Evolutionary conservation across 2,888 invertebrate genomes (phyloP).

Genomic region (Nesidiocoris tenuis): DNA sequence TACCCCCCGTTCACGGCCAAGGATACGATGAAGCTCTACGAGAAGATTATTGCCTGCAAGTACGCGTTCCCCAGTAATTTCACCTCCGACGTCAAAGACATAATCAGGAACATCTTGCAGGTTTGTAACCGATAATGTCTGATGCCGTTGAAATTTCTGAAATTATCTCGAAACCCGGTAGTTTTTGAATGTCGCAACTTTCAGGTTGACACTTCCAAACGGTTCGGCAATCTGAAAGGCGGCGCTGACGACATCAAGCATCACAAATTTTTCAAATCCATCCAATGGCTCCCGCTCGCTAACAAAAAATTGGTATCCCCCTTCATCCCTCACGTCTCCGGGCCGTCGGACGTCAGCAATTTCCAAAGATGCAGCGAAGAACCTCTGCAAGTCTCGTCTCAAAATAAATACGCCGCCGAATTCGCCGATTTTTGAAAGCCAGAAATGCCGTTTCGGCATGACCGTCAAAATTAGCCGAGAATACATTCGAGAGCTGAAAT

Average conservation of each 20-base stretch:
- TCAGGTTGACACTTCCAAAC: constrained; percentile 69
- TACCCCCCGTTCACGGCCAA: constrained; percentile 82
- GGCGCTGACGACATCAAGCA: constrained; percentile 84
- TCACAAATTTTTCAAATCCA: constrained; percentile 81
- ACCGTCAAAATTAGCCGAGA: too few relatives aligned
- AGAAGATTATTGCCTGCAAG: constrained; percentile 89
- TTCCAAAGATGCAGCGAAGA: constrained; percentile 33
- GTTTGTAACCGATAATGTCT: too few relatives aligned
- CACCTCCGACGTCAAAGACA: constrained; percentile 75
- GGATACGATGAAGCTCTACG: constrained; percentile 87
- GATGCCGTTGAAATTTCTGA: too few relatives aligned
- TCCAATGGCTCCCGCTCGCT: constrained; percentile 80
- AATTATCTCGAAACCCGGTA: too few relatives aligned
- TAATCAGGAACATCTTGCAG: constrained; percentile 80
- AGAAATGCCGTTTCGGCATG: too few relatives aligned
- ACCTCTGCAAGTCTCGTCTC: constrained; percentile 20
- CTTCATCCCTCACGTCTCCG: constrained; percentile 58
- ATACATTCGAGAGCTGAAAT: too few relatives aligned
- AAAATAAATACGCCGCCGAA: constrained; percentile 7
- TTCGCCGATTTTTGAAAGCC: constrained; percentile 36
- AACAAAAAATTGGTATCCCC: constrained; percentile 67
- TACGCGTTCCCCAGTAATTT: constrained; percentile 84
- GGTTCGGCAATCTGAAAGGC: constrained; percentile 80
- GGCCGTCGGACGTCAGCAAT: constrained; percentile 33
- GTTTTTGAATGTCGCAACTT: too few relatives aligned